Conservation (phyloP, 2,113 vertebrate species). For the Hucho hucho region DNA sequence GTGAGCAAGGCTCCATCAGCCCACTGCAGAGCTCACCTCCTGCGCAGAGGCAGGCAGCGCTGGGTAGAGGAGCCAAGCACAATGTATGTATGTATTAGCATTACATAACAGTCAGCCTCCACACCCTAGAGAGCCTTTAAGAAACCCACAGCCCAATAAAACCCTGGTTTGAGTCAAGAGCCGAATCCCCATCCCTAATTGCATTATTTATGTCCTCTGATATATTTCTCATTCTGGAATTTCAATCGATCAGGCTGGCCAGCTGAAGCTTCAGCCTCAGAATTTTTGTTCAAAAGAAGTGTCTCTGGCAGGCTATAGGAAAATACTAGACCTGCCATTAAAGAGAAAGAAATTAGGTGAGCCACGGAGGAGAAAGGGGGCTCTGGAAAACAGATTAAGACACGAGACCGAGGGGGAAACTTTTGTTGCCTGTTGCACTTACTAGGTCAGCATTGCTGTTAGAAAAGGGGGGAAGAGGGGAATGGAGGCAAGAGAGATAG, state of each 20-base stretch:
- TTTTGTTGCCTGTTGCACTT: not conserved
- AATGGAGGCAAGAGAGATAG: too few relatives aligned
- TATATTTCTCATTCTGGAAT: not conserved
- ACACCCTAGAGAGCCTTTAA: not conserved
- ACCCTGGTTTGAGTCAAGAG: not conserved
- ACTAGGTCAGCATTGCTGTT: conserved; percentile 5
- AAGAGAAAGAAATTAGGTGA: not conserved
- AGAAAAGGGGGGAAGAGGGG: too few relatives aligned
- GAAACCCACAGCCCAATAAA: not conserved
- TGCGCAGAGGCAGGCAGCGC: not conserved
- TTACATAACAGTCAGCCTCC: not conserved
- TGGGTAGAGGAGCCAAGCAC: too few relatives aligned
- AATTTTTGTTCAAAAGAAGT: not conserved
- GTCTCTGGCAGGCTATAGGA: not conserved
- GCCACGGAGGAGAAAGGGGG: too few relatives aligned
- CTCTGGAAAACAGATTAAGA: too few relatives aligned
- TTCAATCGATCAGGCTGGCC: not conserved
- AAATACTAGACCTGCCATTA: not conserved
- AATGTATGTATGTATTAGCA: not conserved
- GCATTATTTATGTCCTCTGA: not conserved
- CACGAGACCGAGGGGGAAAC: not conserved
- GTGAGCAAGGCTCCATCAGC: not conserved
- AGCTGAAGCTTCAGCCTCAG: not conserved
- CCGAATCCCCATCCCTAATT: conserved; percentile 4
- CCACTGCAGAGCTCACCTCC: not conserved